Conservation (phyloP, 2,797 vertebrate genomes). For the Karalla daura region DNA sequence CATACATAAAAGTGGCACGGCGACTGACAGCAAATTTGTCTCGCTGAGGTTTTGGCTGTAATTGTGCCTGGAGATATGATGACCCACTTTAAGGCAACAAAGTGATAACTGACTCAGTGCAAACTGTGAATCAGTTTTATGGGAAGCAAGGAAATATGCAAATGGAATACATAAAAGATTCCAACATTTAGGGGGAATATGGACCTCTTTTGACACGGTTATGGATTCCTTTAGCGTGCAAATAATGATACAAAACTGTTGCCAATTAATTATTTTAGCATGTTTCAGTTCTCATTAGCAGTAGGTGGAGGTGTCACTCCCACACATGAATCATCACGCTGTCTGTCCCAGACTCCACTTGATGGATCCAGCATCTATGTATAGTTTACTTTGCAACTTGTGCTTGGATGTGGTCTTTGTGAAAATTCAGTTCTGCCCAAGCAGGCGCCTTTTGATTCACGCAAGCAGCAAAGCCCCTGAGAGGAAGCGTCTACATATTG, state of each 20-base stretch:
- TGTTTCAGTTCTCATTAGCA: slow-evolving; percentile 40
- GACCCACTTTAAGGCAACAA: slow-evolving; percentile 74
- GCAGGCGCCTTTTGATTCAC: no score
- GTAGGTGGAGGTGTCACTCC: slow-evolving; percentile 19
- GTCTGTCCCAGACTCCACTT: slow-evolving; percentile 18
- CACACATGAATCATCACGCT: slow-evolving; percentile 13
- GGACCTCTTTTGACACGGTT: slow-evolving; percentile 43
- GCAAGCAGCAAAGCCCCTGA: slow-evolving; percentile 14
- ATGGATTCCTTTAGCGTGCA: slow-evolving; percentile 41
- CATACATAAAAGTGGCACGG: slow-evolving; percentile 54
- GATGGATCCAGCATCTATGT: slow-evolving; percentile 41
- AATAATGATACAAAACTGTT: slow-evolving; percentile 46
- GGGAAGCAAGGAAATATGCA: slow-evolving; percentile 56
- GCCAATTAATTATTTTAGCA: slow-evolving; percentile 40
- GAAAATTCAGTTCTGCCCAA: slow-evolving; percentile 38
- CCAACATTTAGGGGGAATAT: slow-evolving; percentile 35
- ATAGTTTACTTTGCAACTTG: slow-evolving; percentile 25
- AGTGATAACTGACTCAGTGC: slow-evolving; percentile 57
- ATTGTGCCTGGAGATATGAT: slow-evolving; percentile 71
- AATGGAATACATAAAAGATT: slow-evolving; percentile 55
- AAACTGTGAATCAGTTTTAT: slow-evolving; percentile 59
- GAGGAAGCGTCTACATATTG: slow-evolving; percentile 37
- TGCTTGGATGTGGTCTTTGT: slow-evolving; percentile 34
- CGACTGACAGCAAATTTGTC: slow-evolving; percentile 71
- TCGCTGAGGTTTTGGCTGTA: slow-evolving; percentile 65